Percentiles rank a stretch among this genome's conserved stretches.
Evolutionary conservation across 30 jellyfish, hydroid and myxozoan species (phyloP).

Genomic region (Turritopsis rubra): DNA sequence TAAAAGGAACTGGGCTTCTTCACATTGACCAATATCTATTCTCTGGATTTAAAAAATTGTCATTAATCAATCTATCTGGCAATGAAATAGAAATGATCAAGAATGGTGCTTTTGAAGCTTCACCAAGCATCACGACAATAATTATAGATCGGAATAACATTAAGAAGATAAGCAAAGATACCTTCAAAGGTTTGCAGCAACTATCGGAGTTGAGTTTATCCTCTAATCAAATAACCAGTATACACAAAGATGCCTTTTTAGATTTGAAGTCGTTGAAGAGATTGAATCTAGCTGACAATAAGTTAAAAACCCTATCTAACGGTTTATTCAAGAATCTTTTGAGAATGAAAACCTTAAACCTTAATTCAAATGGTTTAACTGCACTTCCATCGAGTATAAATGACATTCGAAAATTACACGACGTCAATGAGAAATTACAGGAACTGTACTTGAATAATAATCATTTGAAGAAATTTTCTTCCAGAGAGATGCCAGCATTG

Average conservation of each 20-base stretch:
- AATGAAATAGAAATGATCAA: background rate
- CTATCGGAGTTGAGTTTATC: background rate
- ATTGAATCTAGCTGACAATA: background rate
- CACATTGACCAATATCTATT: background rate
- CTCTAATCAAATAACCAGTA: background rate
- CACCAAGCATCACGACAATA: background rate
- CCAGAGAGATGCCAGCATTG: background rate
- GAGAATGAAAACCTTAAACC: background rate
- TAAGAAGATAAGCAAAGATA: background rate
- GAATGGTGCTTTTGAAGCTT: background rate
- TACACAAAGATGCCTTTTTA: background rate
- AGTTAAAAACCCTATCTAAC: background rate
- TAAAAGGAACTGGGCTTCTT: background rate
- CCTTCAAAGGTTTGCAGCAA: background rate
- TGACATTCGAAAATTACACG: background rate
- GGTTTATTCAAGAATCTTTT: background rate
- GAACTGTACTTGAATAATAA: background rate
- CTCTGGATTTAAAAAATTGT: background rate
- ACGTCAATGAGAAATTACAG: background rate
- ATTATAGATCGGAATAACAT: background rate
- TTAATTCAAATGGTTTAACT: background rate
- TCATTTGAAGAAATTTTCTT: background rate
- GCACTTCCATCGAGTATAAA: background rate
- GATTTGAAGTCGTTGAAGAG: background rate
- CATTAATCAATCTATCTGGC: background rate